phyloP scores from a whole-genome alignment of 2,797 vertebrate genomes.

The Protonibea diacanthus region DNA sequence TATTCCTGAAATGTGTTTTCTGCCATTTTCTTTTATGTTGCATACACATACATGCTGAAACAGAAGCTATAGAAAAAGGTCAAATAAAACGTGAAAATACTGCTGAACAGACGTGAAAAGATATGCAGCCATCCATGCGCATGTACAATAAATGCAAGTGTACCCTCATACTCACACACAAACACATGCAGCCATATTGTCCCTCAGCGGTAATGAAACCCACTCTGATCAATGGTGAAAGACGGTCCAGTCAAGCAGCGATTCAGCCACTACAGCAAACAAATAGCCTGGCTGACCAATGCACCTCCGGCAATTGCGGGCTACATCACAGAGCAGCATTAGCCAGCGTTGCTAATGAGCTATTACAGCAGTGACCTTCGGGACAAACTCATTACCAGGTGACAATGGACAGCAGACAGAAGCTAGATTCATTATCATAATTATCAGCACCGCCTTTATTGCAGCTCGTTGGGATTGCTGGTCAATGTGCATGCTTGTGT shows the following conservation, averaged over 20 bases:
- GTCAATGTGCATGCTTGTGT: conserved; percentile 32
- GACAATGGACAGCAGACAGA: conserved; percentile 74
- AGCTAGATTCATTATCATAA: conserved; percentile 77
- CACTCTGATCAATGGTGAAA: conserved; percentile 57
- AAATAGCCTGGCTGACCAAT: conserved; percentile 60
- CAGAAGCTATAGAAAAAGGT: neutral
- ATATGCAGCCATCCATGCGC: neutral
- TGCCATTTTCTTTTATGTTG: neutral
- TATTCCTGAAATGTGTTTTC: neutral
- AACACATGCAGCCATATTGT: neutral
- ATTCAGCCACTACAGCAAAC: conserved; percentile 46
- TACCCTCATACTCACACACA: neutral
- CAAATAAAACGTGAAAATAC: neutral
- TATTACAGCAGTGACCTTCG: conserved; percentile 75
- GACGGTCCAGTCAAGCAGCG: conserved; percentile 32
- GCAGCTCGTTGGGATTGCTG: conserved; percentile 55
- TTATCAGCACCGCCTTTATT: conserved; percentile 69
- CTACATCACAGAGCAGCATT: conserved; percentile 57
- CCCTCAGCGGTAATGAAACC: conserved; percentile 45
- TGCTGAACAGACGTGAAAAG: neutral
- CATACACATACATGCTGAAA: too few species aligned
- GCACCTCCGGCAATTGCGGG: conserved; percentile 48
- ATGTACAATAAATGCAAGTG: neutral
- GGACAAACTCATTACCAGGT: conserved; percentile 79
- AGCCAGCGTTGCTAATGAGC: conserved; percentile 75